Base-by-base conservation (phyloP, 1,140 invertebrate genomes). In the Propsilocerus akamusi region DNA sequence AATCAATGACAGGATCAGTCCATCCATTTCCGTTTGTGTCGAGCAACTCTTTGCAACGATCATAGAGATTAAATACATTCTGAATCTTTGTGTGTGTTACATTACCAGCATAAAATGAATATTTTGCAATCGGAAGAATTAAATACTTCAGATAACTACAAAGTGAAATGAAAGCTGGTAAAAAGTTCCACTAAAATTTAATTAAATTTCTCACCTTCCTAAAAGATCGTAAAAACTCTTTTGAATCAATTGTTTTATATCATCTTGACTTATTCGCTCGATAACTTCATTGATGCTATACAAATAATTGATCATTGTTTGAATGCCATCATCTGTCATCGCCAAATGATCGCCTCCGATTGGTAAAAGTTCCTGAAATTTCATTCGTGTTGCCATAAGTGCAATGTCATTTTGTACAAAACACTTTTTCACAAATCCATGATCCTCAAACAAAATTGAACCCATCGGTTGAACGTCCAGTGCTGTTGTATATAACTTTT, bases 1-100 rank as follows among this genome's bases (percentile, higher is more conserved):
- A 52, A 22, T 63, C 53, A 1, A 8, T 20, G 1, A 41, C 32
- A 3, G 60, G 57, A 4, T 49, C 25, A 5, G 47, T 49, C 63
- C 63, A 65, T 14, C 57, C 58, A 46, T 63, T 65, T 0, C 63
- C 63, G 48, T 63, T 60, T 2, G 63, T 65, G 26, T 65, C 65
- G 4, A 65, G 54, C 14, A 53, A 52, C 5, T 47, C 25, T 25
- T 52, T 56, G 30, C 60, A 61, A 47, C 62, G 54, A 2, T 55
- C 49, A 49, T 56, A 57, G 3, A 65, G 47, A 2, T 46, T 34
- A 24, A 55, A 49, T 32, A 65, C n/a, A 23, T 58, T 54, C 46
- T 60, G 50, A 30, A 57, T 50, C 2, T 56, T 57, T 14, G 51
- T 52, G 0, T 58, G 47, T 14, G 62, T 60, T 3, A 62, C 34